Evolutionary conservation across 2,888 invertebrate genomes (phyloP), one percentile per base, ranked within the genome.

Genomic region (Xestia rhomboidea): DNA sequence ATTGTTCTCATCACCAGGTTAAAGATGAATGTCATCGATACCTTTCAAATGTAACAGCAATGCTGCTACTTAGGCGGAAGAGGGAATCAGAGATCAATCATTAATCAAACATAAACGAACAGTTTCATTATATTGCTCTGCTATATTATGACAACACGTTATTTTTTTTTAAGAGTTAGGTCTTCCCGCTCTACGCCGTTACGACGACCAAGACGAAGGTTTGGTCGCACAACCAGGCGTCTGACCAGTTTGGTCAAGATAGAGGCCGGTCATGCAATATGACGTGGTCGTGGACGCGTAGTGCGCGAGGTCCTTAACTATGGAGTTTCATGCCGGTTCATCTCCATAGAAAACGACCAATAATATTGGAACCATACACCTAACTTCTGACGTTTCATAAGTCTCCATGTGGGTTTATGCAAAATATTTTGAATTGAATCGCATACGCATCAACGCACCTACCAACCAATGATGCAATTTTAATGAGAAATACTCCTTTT

Each of bases 401-500:
- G 60, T 60, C 60, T 18, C 27, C 60, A 62, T 62, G 62, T 34
- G 0, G 10, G 21, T 62, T 34, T 62, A 62, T 30, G 30, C 21
- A 30, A 30, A 60, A 30, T 8, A 60, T 60, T 60, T 60, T 18
- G 18, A 60, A 60, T 60, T 30, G 21, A 60, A 30, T 30, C 21
- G 30, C 30, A n/a, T 34, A 66, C 13, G 64, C 21, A 46, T 46
- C 57, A 68, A 51, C 34, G 5, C 24, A 34, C 10, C 54, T 5
- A 70, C 54, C 7, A 18, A n/a, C 13, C 57, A 66, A 78, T 78
- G 57, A 51, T 57, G 30, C 51, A 72, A 67, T 51, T 63, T 68
- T 44, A 68, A 44, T 44, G 18, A 34, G 27, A 77, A 68, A 62
- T 27, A 30, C 18, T 51, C 6, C 13, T 44, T 68, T n/a, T 44